Percentiles rank a stretch among this genome's conserved stretches.
Evolutionary conservation across 2,888 invertebrate genomes (phyloP).

Genomic region (Calliopum simillimum): DNA sequence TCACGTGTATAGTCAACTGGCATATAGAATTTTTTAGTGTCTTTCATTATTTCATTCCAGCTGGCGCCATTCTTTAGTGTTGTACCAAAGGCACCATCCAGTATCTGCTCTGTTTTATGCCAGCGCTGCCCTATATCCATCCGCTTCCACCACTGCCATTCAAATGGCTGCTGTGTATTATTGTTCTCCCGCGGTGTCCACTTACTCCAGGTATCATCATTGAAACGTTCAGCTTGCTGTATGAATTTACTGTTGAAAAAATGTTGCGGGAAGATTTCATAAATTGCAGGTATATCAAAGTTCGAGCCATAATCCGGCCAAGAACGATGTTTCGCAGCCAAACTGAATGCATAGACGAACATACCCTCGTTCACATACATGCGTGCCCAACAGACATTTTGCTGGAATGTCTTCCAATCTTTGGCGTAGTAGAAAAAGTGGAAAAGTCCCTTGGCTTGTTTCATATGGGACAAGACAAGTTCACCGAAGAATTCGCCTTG

Average conservation of each 20-base stretch:
- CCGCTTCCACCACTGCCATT: too few species aligned
- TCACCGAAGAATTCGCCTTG: slow-evolving; percentile 54
- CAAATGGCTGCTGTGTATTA: neutral
- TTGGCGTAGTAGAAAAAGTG: slow-evolving; percentile 75
- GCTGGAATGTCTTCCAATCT: slow-evolving; percentile 76
- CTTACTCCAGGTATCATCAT: slow-evolving; percentile 61
- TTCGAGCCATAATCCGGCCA: too few species aligned
- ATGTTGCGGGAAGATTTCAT: slow-evolving; percentile 77
- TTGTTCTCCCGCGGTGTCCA: slow-evolving; percentile 36
- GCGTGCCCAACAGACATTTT: slow-evolving; percentile 75
- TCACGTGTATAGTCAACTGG: slow-evolving; percentile 23
- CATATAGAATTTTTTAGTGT: neutral
- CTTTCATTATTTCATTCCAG: neutral
- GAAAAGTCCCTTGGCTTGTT: slow-evolving; percentile 64
- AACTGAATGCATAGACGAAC: slow-evolving; percentile 73
- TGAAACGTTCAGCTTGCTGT: slow-evolving; percentile 71
- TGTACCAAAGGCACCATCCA: neutral
- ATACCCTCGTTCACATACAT: slow-evolving; percentile 75
- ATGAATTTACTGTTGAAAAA: slow-evolving; percentile 76
- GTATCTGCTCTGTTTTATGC: neutral
- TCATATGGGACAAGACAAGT: neutral
- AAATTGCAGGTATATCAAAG: slow-evolving; percentile 75
- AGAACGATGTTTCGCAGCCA: slow-evolving; percentile 72
- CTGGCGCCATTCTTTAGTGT: neutral
- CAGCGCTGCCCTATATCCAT: neutral